Conservation (phyloP, 2,888 invertebrate genomes). For the Tinea pellionella region DNA sequence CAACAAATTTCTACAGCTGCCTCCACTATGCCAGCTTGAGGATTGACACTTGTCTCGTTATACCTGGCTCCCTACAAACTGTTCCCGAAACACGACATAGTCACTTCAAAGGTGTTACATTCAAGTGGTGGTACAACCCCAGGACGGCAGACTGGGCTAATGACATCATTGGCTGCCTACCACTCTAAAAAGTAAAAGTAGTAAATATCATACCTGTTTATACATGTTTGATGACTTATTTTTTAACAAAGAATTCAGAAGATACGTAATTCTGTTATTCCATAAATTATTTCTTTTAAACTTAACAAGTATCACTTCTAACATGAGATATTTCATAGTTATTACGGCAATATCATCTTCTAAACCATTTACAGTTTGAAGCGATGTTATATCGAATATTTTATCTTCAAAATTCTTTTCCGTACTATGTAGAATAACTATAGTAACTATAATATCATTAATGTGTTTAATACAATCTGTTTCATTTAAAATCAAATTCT, state of each 20-base stretch:
- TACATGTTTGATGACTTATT: slow-evolving; percentile 27
- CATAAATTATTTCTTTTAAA: slow-evolving; percentile 28
- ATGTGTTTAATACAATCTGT: slow-evolving; percentile 23
- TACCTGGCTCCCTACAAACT: too few species aligned
- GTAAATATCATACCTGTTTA: slow-evolving; percentile 27
- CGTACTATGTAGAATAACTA: slow-evolving; percentile 25
- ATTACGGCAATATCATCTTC: slow-evolving; percentile 26
- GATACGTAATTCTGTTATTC: slow-evolving; percentile 26
- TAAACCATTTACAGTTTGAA: slow-evolving; percentile 31
- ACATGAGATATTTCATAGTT: slow-evolving; percentile 36
- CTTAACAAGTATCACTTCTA: slow-evolving; percentile 28
- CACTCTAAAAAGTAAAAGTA: too few species aligned
- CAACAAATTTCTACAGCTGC: too few species aligned
- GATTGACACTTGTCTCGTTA: too few species aligned
- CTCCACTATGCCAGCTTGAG: too few species aligned
- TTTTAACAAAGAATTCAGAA: slow-evolving; percentile 29
- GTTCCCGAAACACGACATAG: too few species aligned
- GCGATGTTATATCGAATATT: slow-evolving; percentile 34
- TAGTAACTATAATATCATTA: slow-evolving; percentile 32
- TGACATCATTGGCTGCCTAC: too few species aligned
- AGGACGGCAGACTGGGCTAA: too few species aligned
- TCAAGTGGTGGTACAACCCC: too few species aligned
- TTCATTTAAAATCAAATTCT: slow-evolving; percentile 26
- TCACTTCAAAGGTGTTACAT: too few species aligned
- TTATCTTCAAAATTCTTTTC: slow-evolving; percentile 25